phyloP scores from a whole-genome alignment of 2,888 invertebrate species.

The Acrocyrtus sp. region DNA sequence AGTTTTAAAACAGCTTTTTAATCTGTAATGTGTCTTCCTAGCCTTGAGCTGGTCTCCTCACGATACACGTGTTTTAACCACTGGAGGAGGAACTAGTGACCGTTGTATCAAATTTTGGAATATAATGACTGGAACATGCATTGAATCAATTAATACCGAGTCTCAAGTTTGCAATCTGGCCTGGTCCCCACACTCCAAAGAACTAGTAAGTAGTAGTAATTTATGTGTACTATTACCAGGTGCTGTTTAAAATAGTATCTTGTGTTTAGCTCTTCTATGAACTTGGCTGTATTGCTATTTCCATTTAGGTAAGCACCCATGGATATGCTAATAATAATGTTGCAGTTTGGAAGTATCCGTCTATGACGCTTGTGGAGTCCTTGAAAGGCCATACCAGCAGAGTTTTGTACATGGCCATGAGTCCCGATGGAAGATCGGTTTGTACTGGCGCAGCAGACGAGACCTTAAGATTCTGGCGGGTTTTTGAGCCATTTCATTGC shows the following conservation, averaged over 20 bases:
- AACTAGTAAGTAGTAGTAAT: slow-evolving; percentile 86
- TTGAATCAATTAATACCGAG: slow-evolving; percentile 97
- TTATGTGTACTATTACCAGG: too few species aligned
- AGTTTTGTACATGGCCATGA: slow-evolving; percentile 94
- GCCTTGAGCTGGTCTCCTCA: slow-evolving; percentile 99
- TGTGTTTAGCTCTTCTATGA: not conserved
- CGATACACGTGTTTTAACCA: slow-evolving; percentile 94
- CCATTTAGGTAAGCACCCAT: slow-evolving; percentile 81
- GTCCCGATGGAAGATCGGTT: slow-evolving; percentile 98
- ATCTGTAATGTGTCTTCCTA: slow-evolving; percentile 58
- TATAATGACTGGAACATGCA: slow-evolving; percentile 95
- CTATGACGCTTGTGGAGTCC: slow-evolving; percentile 94
- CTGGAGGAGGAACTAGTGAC: slow-evolving; percentile 99
- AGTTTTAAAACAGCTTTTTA: too few species aligned
- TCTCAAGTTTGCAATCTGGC: slow-evolving; percentile 98
- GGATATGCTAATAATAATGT: slow-evolving; percentile 99
- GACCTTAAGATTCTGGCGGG: slow-evolving; percentile 98
- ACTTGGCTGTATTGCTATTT: not conserved
- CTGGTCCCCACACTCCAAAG: slow-evolving; percentile 98
- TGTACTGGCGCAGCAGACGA: slow-evolving; percentile 99
- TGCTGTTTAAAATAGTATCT: not conserved
- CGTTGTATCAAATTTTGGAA: slow-evolving; percentile 95
- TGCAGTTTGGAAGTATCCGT: slow-evolving; percentile 98
- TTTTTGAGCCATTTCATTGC: slow-evolving; percentile 95
- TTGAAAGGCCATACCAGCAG: slow-evolving; percentile 96